Base-by-base conservation (phyloP, 1,140 invertebrate genomes). In the Pomacea maculata region DNA sequence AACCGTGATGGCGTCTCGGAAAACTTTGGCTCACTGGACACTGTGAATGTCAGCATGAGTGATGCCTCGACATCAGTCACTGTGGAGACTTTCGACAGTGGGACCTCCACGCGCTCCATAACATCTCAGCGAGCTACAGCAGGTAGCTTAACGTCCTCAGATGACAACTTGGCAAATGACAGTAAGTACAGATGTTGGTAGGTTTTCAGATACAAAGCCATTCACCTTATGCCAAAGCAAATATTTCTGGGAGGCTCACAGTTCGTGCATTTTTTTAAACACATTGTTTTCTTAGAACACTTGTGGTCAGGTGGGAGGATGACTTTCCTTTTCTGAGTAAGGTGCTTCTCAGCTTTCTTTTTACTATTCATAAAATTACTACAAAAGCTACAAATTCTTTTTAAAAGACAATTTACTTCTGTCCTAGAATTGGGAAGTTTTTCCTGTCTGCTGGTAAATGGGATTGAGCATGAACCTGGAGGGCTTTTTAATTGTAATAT, bases 1-100 rank as follows among this genome's bases (percentile, higher is more conserved):
- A 89, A 89, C 79, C 81, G 88, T 54, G 89, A 89, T 73, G 87
- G 86, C 67, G 83, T 87, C 70, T 88, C 87, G 45, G 86, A 88
- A 45, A 87, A 88, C 57, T 90, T 89, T 85, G 89, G 89, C 25
- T 90, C 89, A 64, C 82, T 90, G 63, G 89, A 90, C 78, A 90
- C 89, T 29, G 88, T 90, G 25, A 90, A 90, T 82, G 87, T 89
- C 65, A 90, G 88, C 83, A 87, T 88, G 84, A 88, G 87, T 80
- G 88, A 89, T 84, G 89, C 89, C 8, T 89, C 88, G 15, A 90
- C 89, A 3, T 86, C 88, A 12, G 83, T 86, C 21, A 88, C 87
- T 10, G 86, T 89, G 67, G 89, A 89, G 68, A 89, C 89, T 14
- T 85, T 87, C 79, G 88, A 89, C 75, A 89, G 88, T 82, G 81